Base-by-base conservation (phyloP, 2,888 invertebrate species). In the Zele albiditarsus region DNA sequence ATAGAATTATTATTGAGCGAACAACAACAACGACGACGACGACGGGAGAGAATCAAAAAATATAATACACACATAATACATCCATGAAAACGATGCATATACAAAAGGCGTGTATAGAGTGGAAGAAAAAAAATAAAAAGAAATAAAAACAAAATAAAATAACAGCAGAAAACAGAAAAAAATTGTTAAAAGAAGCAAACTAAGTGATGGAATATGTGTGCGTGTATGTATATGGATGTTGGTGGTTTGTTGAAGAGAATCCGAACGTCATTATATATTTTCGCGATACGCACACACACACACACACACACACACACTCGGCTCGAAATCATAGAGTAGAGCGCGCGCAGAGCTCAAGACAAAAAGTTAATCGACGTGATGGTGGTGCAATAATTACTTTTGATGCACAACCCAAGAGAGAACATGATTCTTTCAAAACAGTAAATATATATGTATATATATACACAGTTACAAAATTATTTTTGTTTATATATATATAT, bases 281-380 rank as follows among this genome's bases (percentile, higher is more conserved):
- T 69, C 75, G 74, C 28, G 28, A 63, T 74, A 67, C 72, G 75
- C 49, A 82, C n/a, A n/a, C n/a, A n/a, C n/a, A n/a, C n/a, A n/a
- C n/a, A n/a, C n/a, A n/a, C n/a, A n/a, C n/a, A n/a, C n/a, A n/a
- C n/a, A n/a, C n/a, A n/a, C 80, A 78, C 81, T 78, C 82, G 82
- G 80, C 85, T 81, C 84, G 81, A 86, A 86, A 87, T 86, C 86
- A 85, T 85, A 83, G 82, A 83, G 83, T 79, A 81, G 81, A 73
- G 31, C 75, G 79, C 76, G 75, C 74, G 78, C 62, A 69, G 77
- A 57, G 68, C 74, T 75, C 74, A 72, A 75, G 74, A 79, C 81
- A 87, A 86, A 87, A 87, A 87, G 87, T 87, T 87, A 87, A 87
- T 87, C 85, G 85, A 85, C 84, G 82, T 82, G 85, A 53, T 53